Base-by-base conservation (phyloP, 2,797 vertebrate genomes). In the Eutrigla gurnardus region DNA sequence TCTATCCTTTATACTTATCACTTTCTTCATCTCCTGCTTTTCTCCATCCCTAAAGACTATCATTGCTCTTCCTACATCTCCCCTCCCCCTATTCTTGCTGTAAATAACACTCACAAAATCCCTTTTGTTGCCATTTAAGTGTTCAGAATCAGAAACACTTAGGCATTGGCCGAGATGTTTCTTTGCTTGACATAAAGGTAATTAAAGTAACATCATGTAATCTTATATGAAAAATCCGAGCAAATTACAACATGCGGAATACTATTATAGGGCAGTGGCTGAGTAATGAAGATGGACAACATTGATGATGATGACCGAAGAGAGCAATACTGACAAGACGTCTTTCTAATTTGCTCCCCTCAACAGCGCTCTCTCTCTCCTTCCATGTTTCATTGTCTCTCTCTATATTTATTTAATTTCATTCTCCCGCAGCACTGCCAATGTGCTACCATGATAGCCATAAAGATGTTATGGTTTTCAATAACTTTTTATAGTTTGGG, bases 401-500 rank as follows among this genome's bases (percentile, higher is more conserved):
- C 47, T 12, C 42, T 59, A 10, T 64, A 66, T 73, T 53, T 70
- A 55, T 84, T 83, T 76, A 74, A 81, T 86, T 85, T 63, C 40
- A 11, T 35, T 68, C 35, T 79, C 80, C 63, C 78, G 43, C 72
- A 70, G 53, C 64, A 64, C 77, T 65, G 75, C 73, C 65, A 66
- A 50, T 58, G 57, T 1, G 43, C 67, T 75, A 62, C 81, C 85
- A 76, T 55, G 73, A 76, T 54, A 66, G 79, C 66, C 73, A 81
- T 84, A 83, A 85, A 80, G 68, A 70, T 39, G 81, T 83, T 83
- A 87, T 80, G 76, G 55, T 85, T 91, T 90, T 84, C 88, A 90
- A 91, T 91, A 89, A 86, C 68, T 53, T 85, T 87, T 91, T 89
- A 89, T 90, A 73, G 64, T 85, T 80, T 57, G 66, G 72, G 18